phyloP scores from a whole-genome alignment of 2,888 invertebrate genomes.

The Iselma pallidipennis region DNA sequence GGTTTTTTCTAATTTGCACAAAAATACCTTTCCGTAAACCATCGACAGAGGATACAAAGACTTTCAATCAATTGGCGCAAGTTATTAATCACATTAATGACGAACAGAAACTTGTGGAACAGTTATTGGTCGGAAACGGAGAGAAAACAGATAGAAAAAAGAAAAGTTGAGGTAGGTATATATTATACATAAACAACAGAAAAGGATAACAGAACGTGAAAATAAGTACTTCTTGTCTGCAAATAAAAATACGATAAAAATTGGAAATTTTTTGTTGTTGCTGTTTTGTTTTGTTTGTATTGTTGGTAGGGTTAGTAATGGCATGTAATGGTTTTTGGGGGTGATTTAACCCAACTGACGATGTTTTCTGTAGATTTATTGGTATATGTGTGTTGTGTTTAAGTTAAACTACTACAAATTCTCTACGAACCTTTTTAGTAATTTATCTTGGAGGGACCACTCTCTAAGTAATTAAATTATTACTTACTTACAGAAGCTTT shows the following conservation, averaged over 20 bases:
- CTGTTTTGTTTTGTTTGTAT: neutral
- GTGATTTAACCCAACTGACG: constrained; percentile 19
- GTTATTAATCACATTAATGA: too few species aligned
- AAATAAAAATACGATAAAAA: constrained; percentile 1
- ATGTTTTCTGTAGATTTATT: constrained; percentile 21
- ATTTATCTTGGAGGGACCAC: neutral
- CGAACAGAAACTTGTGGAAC: too few species aligned
- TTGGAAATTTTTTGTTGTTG: neutral
- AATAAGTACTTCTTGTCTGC: neutral
- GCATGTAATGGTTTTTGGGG: neutral
- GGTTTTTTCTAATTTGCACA: too few species aligned
- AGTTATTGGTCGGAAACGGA: too few species aligned
- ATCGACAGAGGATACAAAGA: too few species aligned
- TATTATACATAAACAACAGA: too few species aligned
- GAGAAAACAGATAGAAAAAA: too few species aligned
- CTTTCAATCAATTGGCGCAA: too few species aligned
- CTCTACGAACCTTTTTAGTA: neutral
- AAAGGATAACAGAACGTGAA: neutral
- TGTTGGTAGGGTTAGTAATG: neutral
- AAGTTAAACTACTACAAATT: constrained; percentile 13
- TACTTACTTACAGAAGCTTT: too few species aligned
- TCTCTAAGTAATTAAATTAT: constrained; percentile 13
- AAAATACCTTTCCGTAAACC: too few species aligned
- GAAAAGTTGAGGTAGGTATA: too few species aligned
- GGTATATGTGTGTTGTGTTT: constrained; percentile 9